These are phyloP conservation scores for Aleiodes alternator DNA, from an alignment of 2,888 invertebrate genomes.

Conservation along the genomic window DNA sequence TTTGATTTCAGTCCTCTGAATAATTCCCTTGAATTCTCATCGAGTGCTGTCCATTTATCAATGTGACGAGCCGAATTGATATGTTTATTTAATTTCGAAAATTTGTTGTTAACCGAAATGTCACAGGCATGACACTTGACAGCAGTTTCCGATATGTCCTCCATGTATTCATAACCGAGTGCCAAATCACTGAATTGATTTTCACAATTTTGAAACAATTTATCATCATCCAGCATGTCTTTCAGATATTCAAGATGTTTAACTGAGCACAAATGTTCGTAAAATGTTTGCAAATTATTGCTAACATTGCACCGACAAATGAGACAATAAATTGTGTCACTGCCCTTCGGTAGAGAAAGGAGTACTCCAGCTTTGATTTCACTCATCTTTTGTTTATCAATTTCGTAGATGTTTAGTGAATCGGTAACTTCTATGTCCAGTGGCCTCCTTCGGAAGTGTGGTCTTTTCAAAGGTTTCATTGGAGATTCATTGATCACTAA, in stretches of 20 bases:
- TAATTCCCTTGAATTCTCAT: neutral
- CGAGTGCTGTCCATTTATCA: neutral
- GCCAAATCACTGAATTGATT: slow-evolving; percentile 60
- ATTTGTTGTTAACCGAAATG: slow-evolving; percentile 49
- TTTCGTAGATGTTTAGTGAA: slow-evolving; percentile 44
- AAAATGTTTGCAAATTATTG: slow-evolving; percentile 53
- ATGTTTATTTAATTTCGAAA: slow-evolving; percentile 40
- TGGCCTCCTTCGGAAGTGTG: neutral
- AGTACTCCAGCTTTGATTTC: slow-evolving; percentile 33
- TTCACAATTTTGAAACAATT: slow-evolving; percentile 44
- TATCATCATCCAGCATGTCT: slow-evolving; percentile 52
- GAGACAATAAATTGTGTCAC: slow-evolving; percentile 55
- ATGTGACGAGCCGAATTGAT: slow-evolving; percentile 29
- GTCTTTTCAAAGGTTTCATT: neutral
- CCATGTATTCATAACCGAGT: slow-evolving; percentile 58
- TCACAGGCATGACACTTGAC: slow-evolving; percentile 59
- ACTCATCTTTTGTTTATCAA: slow-evolving; percentile 31
- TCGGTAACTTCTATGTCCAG: neutral
- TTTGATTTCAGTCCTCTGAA: slow-evolving; percentile 17
- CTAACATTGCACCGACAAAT: slow-evolving; percentile 57
- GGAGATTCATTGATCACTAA: neutral
- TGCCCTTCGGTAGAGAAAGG: slow-evolving; percentile 30
- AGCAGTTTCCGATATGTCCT: slow-evolving; percentile 51
- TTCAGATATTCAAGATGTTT: slow-evolving; percentile 58
- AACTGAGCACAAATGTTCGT: slow-evolving; percentile 60